Conservation (phyloP, 2,888 invertebrate genomes). For the Polydrusus cervinus region DNA sequence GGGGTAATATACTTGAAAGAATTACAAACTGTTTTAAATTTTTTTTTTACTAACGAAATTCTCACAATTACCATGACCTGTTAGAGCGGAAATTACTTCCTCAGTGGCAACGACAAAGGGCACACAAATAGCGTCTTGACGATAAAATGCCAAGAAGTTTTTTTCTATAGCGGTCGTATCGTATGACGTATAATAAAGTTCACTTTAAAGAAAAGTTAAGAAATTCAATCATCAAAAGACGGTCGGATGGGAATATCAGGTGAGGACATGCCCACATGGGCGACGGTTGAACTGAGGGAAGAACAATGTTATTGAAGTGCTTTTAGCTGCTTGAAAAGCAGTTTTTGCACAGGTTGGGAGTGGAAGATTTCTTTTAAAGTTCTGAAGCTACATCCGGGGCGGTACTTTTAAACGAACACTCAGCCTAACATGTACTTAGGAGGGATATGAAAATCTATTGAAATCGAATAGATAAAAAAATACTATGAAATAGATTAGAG, state of each 20-base stretch:
- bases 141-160: constrained; percentile 51
- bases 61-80: constrained; percentile 43
- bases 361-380: constrained; percentile 55
- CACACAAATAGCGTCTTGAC: constrained; percentile 52
- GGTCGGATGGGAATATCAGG: constrained; percentile 51
- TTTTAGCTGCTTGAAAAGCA: constrained; percentile 57
- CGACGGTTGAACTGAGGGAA: constrained; percentile 60
- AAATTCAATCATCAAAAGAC: constrained; percentile 46
- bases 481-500: neutral
- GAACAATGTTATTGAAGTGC: constrained; percentile 61
- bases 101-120: constrained; percentile 50
- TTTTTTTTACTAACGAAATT: constrained; percentile 12
- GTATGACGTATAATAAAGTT: constrained; percentile 56
- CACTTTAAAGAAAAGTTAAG: constrained; percentile 55
- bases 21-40: neutral
- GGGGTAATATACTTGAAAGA: too few species aligned
- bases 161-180: constrained; percentile 47
- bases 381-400: constrained; percentile 62
- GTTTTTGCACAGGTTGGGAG: constrained; percentile 54
- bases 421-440: neutral
- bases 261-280: constrained; percentile 45
- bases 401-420: constrained; percentile 44
- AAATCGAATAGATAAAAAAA: neutral
- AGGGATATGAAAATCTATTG: constrained; percentile 14
- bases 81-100: constrained; percentile 50